Conservation (phyloP, 2,888 invertebrate species). For the Sesamia inferens region DNA sequence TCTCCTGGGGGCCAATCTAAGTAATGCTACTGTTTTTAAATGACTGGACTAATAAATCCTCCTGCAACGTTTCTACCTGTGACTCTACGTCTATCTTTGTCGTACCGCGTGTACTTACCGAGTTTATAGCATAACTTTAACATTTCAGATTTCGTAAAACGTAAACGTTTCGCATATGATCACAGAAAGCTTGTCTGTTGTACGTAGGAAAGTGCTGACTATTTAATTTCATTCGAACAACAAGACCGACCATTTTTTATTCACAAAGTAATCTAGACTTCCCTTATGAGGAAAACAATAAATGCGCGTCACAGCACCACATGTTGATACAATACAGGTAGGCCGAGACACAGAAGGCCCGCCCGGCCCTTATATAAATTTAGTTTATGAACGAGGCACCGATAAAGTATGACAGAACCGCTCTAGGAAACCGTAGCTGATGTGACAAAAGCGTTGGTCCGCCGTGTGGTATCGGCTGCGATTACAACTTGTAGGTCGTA, state of each 20-base stretch:
- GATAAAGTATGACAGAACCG: neutral
- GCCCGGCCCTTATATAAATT: too few relatives aligned
- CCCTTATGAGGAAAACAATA: conserved; percentile 25
- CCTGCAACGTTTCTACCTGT: neutral
- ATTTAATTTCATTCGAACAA: neutral
- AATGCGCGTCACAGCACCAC: neutral
- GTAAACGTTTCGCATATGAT: neutral
- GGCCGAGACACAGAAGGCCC: neutral
- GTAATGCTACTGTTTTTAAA: neutral
- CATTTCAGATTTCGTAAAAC: neutral
- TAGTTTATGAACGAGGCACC: too few relatives aligned
- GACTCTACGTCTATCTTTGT: too few relatives aligned
- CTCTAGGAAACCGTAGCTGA: neutral
- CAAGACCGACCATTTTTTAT: neutral
- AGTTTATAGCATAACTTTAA: neutral
- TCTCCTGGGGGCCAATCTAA: too few relatives aligned
- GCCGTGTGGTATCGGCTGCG: too few relatives aligned
- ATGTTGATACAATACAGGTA: too few relatives aligned
- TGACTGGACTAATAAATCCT: neutral
- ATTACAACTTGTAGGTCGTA: too few relatives aligned
- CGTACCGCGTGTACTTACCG: neutral
- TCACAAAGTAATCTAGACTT: conserved; percentile 1
- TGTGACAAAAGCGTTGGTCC: neutral
- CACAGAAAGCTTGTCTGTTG: neutral
- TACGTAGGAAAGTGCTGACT: neutral